Conservation (phyloP, 2,113 vertebrate species). For the Dolichotis patagonum region DNA sequence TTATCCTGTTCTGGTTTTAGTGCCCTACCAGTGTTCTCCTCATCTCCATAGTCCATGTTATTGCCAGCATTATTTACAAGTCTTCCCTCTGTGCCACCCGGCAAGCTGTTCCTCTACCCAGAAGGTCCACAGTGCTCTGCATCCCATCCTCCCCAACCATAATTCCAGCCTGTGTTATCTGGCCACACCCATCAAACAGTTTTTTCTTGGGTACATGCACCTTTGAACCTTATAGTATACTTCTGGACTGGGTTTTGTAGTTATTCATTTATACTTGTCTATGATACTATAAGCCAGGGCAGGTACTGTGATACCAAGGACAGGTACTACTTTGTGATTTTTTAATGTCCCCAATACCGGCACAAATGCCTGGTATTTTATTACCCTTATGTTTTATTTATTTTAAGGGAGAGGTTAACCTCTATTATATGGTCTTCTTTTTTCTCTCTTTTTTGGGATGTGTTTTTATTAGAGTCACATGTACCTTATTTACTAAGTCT, state of each 20-base stretch:
- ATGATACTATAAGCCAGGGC: neutral
- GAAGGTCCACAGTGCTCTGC: neutral
- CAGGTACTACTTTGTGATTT: neutral
- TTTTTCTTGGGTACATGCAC: neutral
- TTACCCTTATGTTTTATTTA: neutral
- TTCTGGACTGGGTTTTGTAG: neutral
- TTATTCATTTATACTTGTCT: neutral
- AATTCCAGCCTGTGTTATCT: neutral
- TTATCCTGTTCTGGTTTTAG: neutral
- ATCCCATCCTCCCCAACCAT: fast-evolving
- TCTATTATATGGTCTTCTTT: neutral
- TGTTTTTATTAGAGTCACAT: constrained; percentile 19
- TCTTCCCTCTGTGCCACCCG: neutral
- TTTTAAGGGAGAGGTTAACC: neutral
- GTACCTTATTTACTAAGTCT: neutral
- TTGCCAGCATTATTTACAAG: neutral
- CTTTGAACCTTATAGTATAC: neutral
- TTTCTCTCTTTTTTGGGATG: neutral
- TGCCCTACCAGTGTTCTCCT: neutral
- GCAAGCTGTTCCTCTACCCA: too few relatives aligned
- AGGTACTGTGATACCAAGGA: neutral
- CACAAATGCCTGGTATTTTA: neutral
- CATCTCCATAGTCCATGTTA: neutral
- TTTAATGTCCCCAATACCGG: neutral
- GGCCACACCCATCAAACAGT: neutral